A percentile compares a stretch with the other conserved stretches of the same genome.
These are phyloP conservation scores for Aphis gossypii DNA, from an alignment of 1,140 invertebrate species.

Conservation along the genomic window DNA sequence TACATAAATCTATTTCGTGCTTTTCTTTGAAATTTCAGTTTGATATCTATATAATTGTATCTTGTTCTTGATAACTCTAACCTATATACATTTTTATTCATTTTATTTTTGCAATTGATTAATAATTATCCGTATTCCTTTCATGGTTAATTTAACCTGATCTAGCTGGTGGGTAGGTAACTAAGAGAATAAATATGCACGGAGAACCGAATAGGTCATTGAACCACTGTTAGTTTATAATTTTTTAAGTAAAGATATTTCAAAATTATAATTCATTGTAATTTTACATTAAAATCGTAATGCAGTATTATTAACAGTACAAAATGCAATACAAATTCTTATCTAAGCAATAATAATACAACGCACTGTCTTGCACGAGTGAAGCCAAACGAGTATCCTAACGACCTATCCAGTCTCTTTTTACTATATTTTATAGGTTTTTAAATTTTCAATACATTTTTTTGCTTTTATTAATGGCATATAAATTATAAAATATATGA, in stretches of 20 bases:
- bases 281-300: conserved; percentile 14
- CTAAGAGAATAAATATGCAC: background rate
- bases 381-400: background rate
- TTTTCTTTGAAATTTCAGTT: background rate
- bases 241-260: conserved; percentile 27
- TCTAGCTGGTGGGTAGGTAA: background rate
- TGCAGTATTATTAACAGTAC: background rate
- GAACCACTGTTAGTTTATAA: conserved; percentile 14
- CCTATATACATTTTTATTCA: background rate
- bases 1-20: background rate
- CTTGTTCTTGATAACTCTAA: background rate
- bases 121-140: conserved; percentile 17
- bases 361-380: background rate
- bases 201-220: conserved; percentile 25
- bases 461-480: background rate
- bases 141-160: conserved; percentile 31
- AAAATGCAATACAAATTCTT: background rate
- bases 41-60: background rate
- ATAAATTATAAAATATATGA: background rate
- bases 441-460: background rate
- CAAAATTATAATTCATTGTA: conserved; percentile 17
- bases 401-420: background rate
- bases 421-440: background rate
- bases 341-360: background rate
- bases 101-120: conserved; percentile 12